These are phyloP conservation scores for Albula goreensis DNA, from an alignment of 2,113 vertebrate species.

Conservation along the genomic window DNA sequence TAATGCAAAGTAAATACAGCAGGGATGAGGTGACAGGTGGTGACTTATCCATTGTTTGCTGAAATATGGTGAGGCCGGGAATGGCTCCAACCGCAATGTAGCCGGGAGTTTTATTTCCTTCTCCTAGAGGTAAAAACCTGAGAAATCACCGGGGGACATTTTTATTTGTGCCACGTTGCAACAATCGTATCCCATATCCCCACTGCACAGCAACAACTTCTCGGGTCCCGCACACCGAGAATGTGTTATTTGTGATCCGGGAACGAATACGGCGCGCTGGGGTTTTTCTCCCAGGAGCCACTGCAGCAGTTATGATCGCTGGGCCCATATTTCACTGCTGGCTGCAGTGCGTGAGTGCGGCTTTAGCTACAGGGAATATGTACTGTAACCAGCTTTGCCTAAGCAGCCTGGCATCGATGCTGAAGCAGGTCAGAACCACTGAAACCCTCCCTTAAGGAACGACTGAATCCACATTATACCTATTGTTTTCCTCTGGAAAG, in stretches of 20 bases:
- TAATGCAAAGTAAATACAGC: not conserved
- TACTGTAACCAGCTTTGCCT: not conserved
- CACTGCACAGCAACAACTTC: not conserved
- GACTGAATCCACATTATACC: not conserved
- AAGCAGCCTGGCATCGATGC: not conserved
- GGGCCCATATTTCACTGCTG: not conserved
- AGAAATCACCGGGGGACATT: not conserved
- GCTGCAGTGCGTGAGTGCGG: not conserved
- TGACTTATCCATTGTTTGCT: not conserved
- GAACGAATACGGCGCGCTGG: not conserved
- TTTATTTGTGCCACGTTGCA: not conserved
- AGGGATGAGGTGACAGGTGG: not conserved
- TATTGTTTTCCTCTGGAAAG: not conserved
- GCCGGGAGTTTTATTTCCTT: not conserved
- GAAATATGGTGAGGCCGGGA: not conserved
- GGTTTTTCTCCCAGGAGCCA: not conserved
- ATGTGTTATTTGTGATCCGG: not conserved
- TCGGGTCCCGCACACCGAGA: not conserved
- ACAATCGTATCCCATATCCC: not conserved
- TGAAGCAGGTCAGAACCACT: not conserved
- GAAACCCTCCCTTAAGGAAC: not conserved
- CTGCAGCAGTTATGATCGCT: not conserved
- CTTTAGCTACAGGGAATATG: conserved; percentile 16
- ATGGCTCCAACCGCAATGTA: not conserved
- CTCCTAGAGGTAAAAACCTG: not conserved